Evolutionary conservation across 2,888 invertebrate genomes (phyloP), one percentile per base, ranked within the genome.

Genomic region (Cantharis rufa): DNA sequence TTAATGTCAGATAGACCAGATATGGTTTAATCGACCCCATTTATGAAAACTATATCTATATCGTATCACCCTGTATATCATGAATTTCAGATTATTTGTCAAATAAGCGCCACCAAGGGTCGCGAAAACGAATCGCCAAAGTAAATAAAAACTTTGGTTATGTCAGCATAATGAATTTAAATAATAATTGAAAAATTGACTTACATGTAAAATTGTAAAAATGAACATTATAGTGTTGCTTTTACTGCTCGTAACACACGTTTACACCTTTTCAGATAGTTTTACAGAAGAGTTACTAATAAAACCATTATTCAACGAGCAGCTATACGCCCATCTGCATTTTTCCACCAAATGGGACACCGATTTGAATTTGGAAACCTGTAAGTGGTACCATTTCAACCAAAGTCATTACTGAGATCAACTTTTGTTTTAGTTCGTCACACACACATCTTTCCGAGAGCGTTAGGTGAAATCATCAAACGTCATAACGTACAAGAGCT

Each of bases 311-410:
- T 91, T 93, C 63, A 94, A 92, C 83, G 95, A 95, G 78, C 95
- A 97, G 89, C 90, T 98, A 24, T 96, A 97, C 86, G 92, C 95
- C 11, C 94, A 95, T 87, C 98, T 98, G 87, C 97, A 98, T 88
- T 98, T 98, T 88, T 93, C 95, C 21, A 96, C 96, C 4, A 88
- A 92, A 82, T 95, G 95, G 92, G 90, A 93, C 79, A 88, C 90
- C 66, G 90, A 92, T 79, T 88, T 89, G 72, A 89, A 89, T 80
- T 81, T 76, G 71, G 89, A 91, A 79, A 90, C 91, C 79, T 91
- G 94, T 94, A 90, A 91, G 92, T 89, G 80, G 78, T 71, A 10
- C 74, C 75, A 68, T 69, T 69, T 66, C 15, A 21, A 48, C 4
- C 18, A 66, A 66, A n/a, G 0, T 63, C 10, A 13, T 64, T 48